Evolutionary conservation across 1,140 invertebrate genomes (phyloP).

Genomic region (Odontomachus brunneus): DNA sequence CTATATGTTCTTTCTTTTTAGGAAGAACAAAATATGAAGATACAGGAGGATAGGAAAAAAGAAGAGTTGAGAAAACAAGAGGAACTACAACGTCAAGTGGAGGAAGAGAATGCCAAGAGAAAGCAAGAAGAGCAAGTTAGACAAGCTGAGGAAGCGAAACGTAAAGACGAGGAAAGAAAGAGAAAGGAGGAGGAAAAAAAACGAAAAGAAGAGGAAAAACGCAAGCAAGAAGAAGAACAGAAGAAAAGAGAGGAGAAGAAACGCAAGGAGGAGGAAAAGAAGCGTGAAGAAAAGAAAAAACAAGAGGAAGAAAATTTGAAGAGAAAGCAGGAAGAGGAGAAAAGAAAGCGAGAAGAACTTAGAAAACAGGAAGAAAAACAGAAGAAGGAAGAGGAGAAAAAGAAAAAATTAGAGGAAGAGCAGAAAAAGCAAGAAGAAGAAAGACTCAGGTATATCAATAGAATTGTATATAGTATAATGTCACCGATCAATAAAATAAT

Average conservation of each 20-base stretch:
- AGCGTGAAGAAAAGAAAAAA: conserved; percentile 81
- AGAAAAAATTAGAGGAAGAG: conserved; percentile 84
- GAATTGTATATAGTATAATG: too few species aligned
- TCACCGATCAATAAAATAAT: neutral
- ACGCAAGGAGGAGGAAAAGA: conserved; percentile 84
- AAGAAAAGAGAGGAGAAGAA: conserved; percentile 81
- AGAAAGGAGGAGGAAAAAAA: conserved; percentile 79
- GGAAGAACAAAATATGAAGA: conserved; percentile 85
- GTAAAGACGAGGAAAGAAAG: conserved; percentile 81
- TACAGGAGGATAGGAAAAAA: conserved; percentile 83
- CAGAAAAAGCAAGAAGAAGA: conserved; percentile 85
- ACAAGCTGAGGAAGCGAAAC: conserved; percentile 79
- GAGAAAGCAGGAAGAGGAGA: conserved; percentile 85
- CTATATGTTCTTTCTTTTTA: conserved; percentile 66
- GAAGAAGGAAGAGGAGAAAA: conserved; percentile 86
- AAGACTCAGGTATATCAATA: conserved; percentile 77
- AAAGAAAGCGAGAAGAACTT: conserved; percentile 84
- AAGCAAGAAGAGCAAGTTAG: conserved; percentile 80
- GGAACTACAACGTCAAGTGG: conserved; percentile 73
- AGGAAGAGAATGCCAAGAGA: conserved; percentile 76
- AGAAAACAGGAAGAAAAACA: conserved; percentile 84
- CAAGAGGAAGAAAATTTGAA: conserved; percentile 81
- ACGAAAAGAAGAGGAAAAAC: conserved; percentile 81
- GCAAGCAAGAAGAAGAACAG: conserved; percentile 78
- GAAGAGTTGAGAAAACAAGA: conserved; percentile 80